These are phyloP conservation scores for Chaetophractus vellerosus DNA, from an alignment of 2,797 vertebrate species.

Conservation along the genomic window DNA sequence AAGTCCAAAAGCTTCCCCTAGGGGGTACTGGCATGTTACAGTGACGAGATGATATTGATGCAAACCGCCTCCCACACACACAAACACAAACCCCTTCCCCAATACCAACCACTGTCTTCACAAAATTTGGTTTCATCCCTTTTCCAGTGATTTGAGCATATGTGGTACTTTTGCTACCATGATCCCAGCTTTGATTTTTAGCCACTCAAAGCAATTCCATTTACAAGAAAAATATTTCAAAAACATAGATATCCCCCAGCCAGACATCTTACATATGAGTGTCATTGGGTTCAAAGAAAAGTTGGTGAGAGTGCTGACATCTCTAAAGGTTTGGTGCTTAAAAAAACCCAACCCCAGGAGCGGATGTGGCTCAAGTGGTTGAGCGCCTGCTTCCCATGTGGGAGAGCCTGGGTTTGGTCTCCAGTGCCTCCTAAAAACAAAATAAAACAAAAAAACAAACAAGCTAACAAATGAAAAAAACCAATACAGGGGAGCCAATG, in stretches of 20 bases:
- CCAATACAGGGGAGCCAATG: too few species aligned
- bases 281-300: not conserved
- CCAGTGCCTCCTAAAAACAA: too few species aligned
- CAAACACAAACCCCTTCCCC: not conserved
- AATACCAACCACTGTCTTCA: not conserved
- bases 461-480: too few species aligned
- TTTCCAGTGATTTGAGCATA: not conserved
- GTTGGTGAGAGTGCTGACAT: not conserved
- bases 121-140: not conserved
- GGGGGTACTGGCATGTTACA: not conserved
- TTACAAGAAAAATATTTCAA: conserved; percentile 29
- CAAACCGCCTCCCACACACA: rapidly evolving
- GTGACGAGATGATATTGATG: not conserved
- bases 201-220: conserved; percentile 40
- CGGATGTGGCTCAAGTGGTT: too few species aligned
- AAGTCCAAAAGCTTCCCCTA: conserved; percentile 56
- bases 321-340: not conserved
- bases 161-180: not conserved
- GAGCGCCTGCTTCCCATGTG: too few species aligned
- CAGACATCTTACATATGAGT: not conserved
- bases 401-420: too few species aligned
- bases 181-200: conserved; percentile 30
- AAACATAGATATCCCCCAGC: not conserved
- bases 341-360: not conserved
- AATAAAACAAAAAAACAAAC: too few species aligned